Evolutionary conservation across 2,888 invertebrate genomes (phyloP).

Genomic region (Cryptus viduatorius): DNA sequence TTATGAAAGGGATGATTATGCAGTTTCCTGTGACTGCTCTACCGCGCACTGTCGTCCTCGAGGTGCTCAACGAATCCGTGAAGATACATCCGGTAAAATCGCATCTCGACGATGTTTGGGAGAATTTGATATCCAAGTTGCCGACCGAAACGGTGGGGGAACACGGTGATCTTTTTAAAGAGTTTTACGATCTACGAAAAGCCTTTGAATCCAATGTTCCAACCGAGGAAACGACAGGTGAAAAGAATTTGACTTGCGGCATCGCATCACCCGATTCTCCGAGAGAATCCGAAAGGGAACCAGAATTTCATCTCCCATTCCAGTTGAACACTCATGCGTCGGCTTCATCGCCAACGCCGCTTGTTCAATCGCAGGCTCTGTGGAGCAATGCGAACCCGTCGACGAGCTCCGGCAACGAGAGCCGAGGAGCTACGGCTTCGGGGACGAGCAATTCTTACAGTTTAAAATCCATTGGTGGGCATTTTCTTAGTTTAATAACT

Average conservation of each 20-base stretch:
- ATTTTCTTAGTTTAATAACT: neutral
- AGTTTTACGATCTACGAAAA: conserved; percentile 19
- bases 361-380: neutral
- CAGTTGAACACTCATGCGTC: neutral
- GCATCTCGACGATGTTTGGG: conserved; percentile 70
- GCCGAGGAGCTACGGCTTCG: neutral
- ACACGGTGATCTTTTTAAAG: conserved; percentile 4
- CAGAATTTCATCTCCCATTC: neutral
- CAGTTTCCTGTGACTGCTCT: conserved; percentile 32
- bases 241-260: neutral
- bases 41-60: conserved; percentile 46
- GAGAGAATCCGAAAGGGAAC: neutral
- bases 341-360: neutral
- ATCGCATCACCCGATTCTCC: conserved; percentile 63
- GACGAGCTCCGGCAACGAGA: neutral
- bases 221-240: neutral
- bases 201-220: neutral
- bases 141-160: conserved; percentile 25
- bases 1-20: conserved; percentile 71
- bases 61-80: conserved; percentile 71
- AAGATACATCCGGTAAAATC: conserved; percentile 43
- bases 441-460: neutral
- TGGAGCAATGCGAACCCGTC: neutral
- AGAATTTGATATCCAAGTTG: conserved; percentile 59
- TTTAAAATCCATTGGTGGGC: conserved; percentile 43